Conservation (phyloP, 1,140 invertebrate species). For the Aporrectodea caliginosa region DNA sequence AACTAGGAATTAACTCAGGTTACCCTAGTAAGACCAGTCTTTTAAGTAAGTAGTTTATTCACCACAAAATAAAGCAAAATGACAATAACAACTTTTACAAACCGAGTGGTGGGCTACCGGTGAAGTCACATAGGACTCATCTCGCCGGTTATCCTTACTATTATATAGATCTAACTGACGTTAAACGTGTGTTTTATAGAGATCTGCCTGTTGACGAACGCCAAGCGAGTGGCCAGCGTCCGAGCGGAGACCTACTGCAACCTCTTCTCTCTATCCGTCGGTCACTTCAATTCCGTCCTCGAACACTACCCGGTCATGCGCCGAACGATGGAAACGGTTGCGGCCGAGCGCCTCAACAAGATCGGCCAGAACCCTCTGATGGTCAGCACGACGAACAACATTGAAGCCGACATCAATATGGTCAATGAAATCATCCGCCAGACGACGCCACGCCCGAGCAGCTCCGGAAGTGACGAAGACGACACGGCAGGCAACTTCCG, state of each 20-base stretch:
- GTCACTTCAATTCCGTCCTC: slow-evolving; percentile 93
- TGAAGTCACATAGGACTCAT: too few relatives aligned
- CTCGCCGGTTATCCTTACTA: too few relatives aligned
- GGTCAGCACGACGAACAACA: slow-evolving; percentile 66
- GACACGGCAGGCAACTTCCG: too few relatives aligned
- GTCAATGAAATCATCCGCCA: slow-evolving; percentile 46
- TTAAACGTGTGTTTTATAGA: too few relatives aligned
- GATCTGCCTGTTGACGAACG: slow-evolving; percentile 90
- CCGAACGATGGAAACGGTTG: slow-evolving; percentile 98
- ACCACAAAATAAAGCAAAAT: too few relatives aligned
- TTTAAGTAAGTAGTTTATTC: too few relatives aligned
- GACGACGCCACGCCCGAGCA: slow-evolving; percentile 17
- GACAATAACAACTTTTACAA: too few relatives aligned
- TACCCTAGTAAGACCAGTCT: too few relatives aligned
- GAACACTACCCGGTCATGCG: slow-evolving; percentile 97
- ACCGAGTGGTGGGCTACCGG: too few relatives aligned
- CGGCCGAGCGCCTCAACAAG: slow-evolving; percentile 94
- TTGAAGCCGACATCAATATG: slow-evolving; percentile 53
- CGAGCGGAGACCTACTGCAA: slow-evolving; percentile 97
- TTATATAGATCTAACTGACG: too few relatives aligned
- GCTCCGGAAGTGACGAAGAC: background rate
- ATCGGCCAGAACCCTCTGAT: slow-evolving; percentile 97
- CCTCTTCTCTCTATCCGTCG: slow-evolving; percentile 92
- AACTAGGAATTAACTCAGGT: too few relatives aligned
- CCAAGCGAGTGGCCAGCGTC: slow-evolving; percentile 88